Base-by-base conservation (phyloP, 2,797 vertebrate species). In the Lithobates pipiens region DNA sequence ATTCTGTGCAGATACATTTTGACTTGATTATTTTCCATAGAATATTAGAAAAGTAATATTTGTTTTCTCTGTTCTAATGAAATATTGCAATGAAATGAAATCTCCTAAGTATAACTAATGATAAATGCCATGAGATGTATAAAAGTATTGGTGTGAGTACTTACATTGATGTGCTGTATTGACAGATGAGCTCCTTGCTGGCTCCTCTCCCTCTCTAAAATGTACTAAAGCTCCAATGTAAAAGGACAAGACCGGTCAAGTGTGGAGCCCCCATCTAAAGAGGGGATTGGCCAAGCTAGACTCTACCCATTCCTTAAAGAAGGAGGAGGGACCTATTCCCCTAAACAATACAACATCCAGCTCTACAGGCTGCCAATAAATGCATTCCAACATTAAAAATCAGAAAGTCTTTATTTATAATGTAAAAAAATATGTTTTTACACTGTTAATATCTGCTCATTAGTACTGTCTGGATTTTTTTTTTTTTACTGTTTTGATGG, bases 281-380 rank as follows among this genome's bases (percentile, higher is more conserved):
- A 57, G 72, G 44, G 80, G 84, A 54, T 76, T 85, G 72, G 84
- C 57, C 71, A 32, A 61, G 68, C 34, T 18, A 34, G n/a, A 34
- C 68, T 32, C 71, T 18, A 36, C 77, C 57, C 42, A 50, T 57
- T 75, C 39, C 29, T 34, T 57, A 75, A 21, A 81, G 71, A 21
- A 81, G 61, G 72, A 50, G 71, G 71, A 61, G 71, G 57, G 5
- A 39, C 72, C 67, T 9, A 54, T 54, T 10, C 54, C 67, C 42
- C 36, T 21, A 72, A 46, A 63, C 61, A 27, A 70, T 42, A 71
- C 44, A 80, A 44, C 67, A 70, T 11, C n/a, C 7, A 54, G 50
- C 16, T 54, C 54, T 23, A 61, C 18, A 61, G 54, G 54, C 21
- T 9, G 23, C 54, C 54, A 61, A 61, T 61, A 61, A 61, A 23